Percentiles rank a stretch among this genome's conserved stretches.
These are phyloP conservation scores for Bos taurus DNA, from an alignment of 2,113 vertebrate genomes.

Conservation along the genomic window DNA sequence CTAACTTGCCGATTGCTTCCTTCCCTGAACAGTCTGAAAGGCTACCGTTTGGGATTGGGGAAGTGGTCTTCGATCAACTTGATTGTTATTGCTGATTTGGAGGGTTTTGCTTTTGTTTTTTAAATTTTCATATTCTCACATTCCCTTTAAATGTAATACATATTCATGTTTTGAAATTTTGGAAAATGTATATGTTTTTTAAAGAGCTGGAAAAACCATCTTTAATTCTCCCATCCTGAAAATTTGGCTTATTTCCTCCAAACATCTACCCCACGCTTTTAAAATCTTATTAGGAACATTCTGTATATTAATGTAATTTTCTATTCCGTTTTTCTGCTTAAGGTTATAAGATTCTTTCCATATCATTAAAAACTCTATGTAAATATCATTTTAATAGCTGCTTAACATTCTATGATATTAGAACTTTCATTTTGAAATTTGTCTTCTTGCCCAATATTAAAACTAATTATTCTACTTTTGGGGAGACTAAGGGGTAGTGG, in stretches of 20 bases:
- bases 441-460: constrained; percentile 34
- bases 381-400: constrained; percentile 72
- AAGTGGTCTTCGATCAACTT: neutral
- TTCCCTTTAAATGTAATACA: neutral
- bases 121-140: neutral
- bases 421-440: constrained; percentile 57
- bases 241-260: constrained; percentile 39
- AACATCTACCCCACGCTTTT: neutral
- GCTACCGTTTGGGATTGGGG: neutral
- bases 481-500: neutral
- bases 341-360: constrained; percentile 67
- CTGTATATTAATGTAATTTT: constrained; percentile 67
- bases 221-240: constrained; percentile 28
- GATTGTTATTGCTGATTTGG: neutral
- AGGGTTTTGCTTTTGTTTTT: neutral
- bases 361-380: constrained; percentile 71
- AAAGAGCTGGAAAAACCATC: constrained; percentile 20
- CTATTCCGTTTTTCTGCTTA: constrained; percentile 61
- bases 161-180: constrained; percentile 14
- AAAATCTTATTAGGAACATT: constrained; percentile 56
- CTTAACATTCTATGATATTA: constrained; percentile 64
- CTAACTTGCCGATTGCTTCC: neutral
- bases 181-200: neutral
- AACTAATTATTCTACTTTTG: constrained; percentile 23
- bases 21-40: neutral